phyloP scores from a whole-genome alignment of 2,888 invertebrate species.

The Drosophila helvetica region DNA sequence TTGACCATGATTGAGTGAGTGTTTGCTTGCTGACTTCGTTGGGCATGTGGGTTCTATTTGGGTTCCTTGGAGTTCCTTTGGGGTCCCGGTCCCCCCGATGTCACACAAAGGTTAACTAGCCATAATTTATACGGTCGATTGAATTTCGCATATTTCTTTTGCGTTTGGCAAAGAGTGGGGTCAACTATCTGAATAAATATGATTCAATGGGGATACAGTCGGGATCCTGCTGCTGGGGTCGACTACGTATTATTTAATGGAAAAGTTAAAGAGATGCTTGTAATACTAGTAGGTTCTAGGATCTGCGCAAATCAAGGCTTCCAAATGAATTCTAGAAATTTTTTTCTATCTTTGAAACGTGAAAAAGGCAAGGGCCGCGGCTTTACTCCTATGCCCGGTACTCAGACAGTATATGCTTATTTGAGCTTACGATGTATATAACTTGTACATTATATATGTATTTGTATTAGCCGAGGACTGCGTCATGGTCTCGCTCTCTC shows the following conservation, averaged over 20 bases:
- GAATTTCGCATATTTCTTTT: slow-evolving; percentile 50
- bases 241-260: not conserved
- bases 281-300: not conserved
- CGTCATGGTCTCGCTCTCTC: too few relatives aligned
- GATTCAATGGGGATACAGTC: not conserved
- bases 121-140: slow-evolving; percentile 75
- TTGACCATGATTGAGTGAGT: slow-evolving; percentile 76
- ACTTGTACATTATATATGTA: too few relatives aligned
- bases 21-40: slow-evolving; percentile 14
- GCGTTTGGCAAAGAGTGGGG: not conserved
- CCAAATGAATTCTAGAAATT: too few relatives aligned
- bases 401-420: too few relatives aligned
- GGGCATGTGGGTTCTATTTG: slow-evolving; percentile 1
- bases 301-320: too few relatives aligned
- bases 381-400: too few relatives aligned
- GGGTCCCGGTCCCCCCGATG: not conserved
- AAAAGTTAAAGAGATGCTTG: not conserved
- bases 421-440: too few relatives aligned
- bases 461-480: too few relatives aligned
- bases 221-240: too few relatives aligned
- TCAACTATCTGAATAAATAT: slow-evolving; percentile 3
- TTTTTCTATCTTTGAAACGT: too few relatives aligned
- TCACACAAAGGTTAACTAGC: slow-evolving; percentile 49
- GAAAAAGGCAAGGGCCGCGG: too few relatives aligned
- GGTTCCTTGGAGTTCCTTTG: not conserved